Percentiles rank a stretch among this genome's conserved stretches.
These are phyloP conservation scores for Oscheius onirici DNA, from an alignment of 2,888 invertebrate genomes.

Conservation along the genomic window DNA sequence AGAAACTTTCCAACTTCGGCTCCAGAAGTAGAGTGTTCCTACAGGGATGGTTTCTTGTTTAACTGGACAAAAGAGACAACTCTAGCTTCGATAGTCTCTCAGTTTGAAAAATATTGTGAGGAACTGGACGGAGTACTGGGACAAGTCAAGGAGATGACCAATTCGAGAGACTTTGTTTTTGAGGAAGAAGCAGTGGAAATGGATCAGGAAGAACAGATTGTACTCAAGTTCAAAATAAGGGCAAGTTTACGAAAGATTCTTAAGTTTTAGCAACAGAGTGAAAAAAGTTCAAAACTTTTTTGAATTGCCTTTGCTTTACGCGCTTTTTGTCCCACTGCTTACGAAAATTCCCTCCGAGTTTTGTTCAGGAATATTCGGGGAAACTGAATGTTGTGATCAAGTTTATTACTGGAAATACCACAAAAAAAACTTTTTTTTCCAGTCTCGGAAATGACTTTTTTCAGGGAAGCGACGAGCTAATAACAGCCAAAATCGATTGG, in stretches of 20 bases:
- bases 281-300: no score
- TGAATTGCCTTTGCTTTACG: no score
- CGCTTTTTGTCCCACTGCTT: no score
- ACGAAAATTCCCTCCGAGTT: no score
- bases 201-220: background rate
- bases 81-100: background rate
- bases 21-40: conserved; percentile 21
- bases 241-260: no score
- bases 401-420: no score
- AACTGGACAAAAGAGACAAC: background rate
- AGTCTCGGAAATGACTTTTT: background rate
- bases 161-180: background rate
- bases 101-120: conserved; percentile 16
- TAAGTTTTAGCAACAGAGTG: no score
- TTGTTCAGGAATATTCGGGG: no score
- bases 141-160: background rate
- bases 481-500: conserved; percentile 7
- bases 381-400: no score
- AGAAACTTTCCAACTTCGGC: conserved; percentile 5
- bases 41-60: conserved; percentile 14
- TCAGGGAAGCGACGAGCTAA: background rate
- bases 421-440: no score
- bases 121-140: conserved; percentile 7
- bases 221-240: conserved; percentile 8
- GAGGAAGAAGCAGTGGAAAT: background rate